Evolutionary conservation across 1,140 invertebrate species (phyloP).

Genomic region (Calliphora vicina): DNA sequence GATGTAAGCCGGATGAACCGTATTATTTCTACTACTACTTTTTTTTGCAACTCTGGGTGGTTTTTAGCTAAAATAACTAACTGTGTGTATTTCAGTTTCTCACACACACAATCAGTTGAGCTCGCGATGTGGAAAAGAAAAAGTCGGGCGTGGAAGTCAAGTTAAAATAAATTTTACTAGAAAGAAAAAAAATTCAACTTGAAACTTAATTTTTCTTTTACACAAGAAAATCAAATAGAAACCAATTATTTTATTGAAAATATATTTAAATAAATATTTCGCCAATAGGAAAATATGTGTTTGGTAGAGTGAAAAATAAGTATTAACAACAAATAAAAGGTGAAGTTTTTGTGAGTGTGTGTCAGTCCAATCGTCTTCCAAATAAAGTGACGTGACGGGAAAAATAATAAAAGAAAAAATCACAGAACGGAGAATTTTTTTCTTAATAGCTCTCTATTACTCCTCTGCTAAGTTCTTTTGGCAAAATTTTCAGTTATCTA

Average conservation of each 20-base stretch:
- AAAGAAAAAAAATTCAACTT: neutral
- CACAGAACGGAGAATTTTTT: conserved; percentile 15
- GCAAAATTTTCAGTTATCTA: conserved; percentile 41
- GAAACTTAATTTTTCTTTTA: conserved; percentile 6
- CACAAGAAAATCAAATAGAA: neutral
- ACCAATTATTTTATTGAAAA: neutral
- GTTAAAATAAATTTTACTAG: conserved; percentile 5
- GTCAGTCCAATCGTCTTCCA: neutral
- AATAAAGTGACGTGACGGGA: conserved; percentile 29
- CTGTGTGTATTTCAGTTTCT: neutral
- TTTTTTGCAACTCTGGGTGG: too few species aligned
- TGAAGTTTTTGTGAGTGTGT: neutral
- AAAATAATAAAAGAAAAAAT: too few species aligned
- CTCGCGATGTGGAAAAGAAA: conserved; percentile 34
- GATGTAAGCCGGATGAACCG: too few species aligned
- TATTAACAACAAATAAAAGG: neutral
- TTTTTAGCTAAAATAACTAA: too few species aligned
- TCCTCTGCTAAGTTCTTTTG: conserved; percentile 25
- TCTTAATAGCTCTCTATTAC: neutral
- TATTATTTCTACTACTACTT: too few species aligned
- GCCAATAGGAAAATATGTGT: neutral
- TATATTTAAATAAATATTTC: neutral
- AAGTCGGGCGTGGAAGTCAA: conserved; percentile 39
- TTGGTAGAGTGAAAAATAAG: neutral
- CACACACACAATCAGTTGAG: conserved; percentile 19